Base-by-base conservation (phyloP, 2,797 vertebrate species). In the Sebastiscus albofasciatus region DNA sequence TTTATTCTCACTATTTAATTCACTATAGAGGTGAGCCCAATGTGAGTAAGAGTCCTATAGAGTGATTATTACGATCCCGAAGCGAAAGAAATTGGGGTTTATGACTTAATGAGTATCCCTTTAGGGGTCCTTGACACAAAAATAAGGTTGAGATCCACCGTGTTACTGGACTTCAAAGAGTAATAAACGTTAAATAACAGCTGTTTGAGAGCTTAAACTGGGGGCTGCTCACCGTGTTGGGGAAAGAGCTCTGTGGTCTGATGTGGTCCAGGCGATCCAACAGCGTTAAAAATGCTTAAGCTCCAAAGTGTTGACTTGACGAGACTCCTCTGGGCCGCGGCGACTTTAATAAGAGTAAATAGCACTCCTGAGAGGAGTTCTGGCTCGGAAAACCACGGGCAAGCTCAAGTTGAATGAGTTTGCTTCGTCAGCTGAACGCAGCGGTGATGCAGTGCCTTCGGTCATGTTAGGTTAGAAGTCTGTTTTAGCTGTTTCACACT, bases 281-380 rank as follows among this genome's bases (percentile, higher is more conserved):
- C 69, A 33, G 70, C 33, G 8, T 71, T 68, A 82, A 90, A 90
- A 81, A 80, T 59, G 73, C 65, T 86, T 95, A 95, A 95, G 92
- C 93, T 95, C 93, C 91, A 93, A 95, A 90, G 93, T 94, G 95
- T 94, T 84, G 92, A 88, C 66, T 90, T 94, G 90, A 96, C 86
- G 88, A 27, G 73, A 89, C 91, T 95, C 96, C 96, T 94, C 95
- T 95, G 95, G 90, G 89, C 76, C 76, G 79, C 79, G 78, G 89
- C 86, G 91, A 91, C 87, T 93, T 93, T 92, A 92, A 93, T 93
- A 92, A 90, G 93, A 83, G 66, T 77, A 76, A 92, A 95, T 52
- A 82, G 65, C 88, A 76, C 92, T 89, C 80, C 79, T 87, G 88
- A 79, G 80, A 82, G 36, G 71, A 52, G 60, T 46, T 22, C 54